Percentiles rank a stretch among this genome's conserved stretches.
Evolutionary conservation across 2,797 vertebrate genomes (phyloP).

Genomic region (Agapornis canus): DNA sequence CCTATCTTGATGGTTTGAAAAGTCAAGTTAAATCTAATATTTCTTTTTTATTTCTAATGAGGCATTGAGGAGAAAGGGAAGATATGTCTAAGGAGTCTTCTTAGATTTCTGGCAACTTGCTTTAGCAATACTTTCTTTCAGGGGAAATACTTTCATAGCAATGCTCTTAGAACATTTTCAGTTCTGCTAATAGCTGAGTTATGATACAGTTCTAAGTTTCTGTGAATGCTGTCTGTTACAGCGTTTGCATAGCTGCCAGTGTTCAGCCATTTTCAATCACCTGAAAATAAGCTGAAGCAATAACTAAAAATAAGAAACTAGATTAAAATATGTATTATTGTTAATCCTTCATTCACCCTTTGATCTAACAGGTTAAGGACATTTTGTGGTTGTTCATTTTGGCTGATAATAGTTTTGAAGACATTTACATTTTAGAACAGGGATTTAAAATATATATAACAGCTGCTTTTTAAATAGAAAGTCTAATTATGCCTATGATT

Average conservation of each 20-base stretch:
- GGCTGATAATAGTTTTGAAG: not conserved
- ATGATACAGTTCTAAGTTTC: not conserved
- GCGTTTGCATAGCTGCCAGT: not conserved
- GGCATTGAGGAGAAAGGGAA: not conserved
- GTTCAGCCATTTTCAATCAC: not conserved
- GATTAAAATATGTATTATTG: not conserved
- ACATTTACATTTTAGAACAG: not conserved
- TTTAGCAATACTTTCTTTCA: slow-evolving; percentile 3
- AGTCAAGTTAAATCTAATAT: not conserved
- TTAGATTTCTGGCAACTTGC: not conserved
- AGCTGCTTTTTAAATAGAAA: slow-evolving; percentile 39
- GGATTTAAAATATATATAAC: slow-evolving; percentile 32
- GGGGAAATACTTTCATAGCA: not conserved
- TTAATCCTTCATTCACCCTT: not conserved
- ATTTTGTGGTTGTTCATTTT: not conserved
- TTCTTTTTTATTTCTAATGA: not conserved
- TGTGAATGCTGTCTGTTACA: not conserved
- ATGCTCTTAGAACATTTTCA: not conserved
- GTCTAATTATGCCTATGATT: slow-evolving; percentile 56
- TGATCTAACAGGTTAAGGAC: not conserved
- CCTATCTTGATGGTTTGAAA: slow-evolving; percentile 45
- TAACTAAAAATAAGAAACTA: not conserved
- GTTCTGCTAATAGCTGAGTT: not conserved
- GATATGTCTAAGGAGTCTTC: not conserved
- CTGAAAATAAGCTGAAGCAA: not conserved